phyloP scores from a whole-genome alignment of 2,113 vertebrate species.

The Alectura lathami region DNA sequence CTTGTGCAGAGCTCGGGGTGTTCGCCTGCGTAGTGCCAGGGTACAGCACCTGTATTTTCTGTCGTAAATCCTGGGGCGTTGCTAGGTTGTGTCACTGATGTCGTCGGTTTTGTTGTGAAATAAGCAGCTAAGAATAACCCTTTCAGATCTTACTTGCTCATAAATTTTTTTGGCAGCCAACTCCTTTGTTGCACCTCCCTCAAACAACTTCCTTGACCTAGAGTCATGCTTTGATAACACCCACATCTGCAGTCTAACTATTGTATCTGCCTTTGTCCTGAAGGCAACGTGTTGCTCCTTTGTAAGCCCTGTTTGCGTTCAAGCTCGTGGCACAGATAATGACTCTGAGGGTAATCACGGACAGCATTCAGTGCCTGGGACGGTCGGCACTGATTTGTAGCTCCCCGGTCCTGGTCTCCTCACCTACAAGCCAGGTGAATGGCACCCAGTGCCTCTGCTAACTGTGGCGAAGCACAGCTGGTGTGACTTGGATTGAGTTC shows the following conservation, averaged over 20 bases:
- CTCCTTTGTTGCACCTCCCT: slow-evolving; percentile 15
- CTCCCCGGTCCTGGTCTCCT: neutral
- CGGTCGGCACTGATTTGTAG: neutral
- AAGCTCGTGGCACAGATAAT: neutral
- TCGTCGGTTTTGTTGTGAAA: neutral
- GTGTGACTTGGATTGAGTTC: neutral
- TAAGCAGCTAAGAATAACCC: neutral
- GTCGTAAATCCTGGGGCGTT: neutral
- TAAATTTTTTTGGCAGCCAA: neutral
- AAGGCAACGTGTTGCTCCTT: neutral
- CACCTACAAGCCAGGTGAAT: neutral
- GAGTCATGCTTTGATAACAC: neutral
- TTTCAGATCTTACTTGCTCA: neutral
- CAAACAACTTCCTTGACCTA: neutral
- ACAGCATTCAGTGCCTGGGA: neutral
- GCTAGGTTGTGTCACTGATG: neutral
- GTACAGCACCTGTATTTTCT: neutral
- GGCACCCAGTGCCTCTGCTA: neutral
- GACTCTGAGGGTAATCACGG: neutral
- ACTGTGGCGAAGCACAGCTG: neutral
- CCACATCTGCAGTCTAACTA: neutral
- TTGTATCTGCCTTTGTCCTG: neutral
- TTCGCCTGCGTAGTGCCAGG: neutral
- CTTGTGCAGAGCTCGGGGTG: rapidly evolving
- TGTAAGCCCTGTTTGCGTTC: neutral